A percentile compares a stretch with the other conserved stretches of the same genome.
Conservation (phyloP, 2,888 invertebrate species). For the Spilosoma lubricipeda region DNA sequence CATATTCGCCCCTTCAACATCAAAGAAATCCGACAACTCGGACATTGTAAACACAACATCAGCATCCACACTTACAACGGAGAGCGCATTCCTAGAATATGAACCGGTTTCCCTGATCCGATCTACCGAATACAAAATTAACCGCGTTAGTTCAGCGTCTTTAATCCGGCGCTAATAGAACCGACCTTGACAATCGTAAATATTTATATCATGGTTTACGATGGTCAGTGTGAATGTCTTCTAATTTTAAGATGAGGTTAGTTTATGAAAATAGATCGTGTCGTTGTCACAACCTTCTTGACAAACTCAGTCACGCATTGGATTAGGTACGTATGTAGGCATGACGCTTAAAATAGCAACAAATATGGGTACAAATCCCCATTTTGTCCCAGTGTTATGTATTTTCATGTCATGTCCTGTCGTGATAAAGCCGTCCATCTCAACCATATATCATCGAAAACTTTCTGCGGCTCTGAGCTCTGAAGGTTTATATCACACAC, state of each 20-base stretch:
- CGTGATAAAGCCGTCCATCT: neutral
- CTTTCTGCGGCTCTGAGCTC: neutral
- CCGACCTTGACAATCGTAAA: constrained; percentile 75
- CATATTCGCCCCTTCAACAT: constrained; percentile 49
- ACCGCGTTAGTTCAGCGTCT: constrained; percentile 47
- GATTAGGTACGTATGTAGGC: constrained; percentile 16
- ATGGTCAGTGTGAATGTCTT: constrained; percentile 79
- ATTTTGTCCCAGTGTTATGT: neutral
- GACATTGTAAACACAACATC: constrained; percentile 55
- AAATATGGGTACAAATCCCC: neutral
- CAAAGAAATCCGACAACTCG: constrained; percentile 58
- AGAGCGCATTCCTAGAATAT: constrained; percentile 54
- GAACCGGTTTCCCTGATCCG: constrained; percentile 57
- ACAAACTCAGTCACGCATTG: constrained; percentile 18
- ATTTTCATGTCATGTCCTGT: constrained; percentile 7
- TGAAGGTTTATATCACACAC: neutral
- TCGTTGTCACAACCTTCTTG: constrained; percentile 28
- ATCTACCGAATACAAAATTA: constrained; percentile 56
- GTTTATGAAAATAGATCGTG: constrained; percentile 37
- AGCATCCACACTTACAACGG: constrained; percentile 40
- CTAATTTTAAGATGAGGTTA: constrained; percentile 63
- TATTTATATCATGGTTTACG: constrained; percentile 72
- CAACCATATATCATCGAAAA: constrained; percentile 1
- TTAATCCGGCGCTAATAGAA: constrained; percentile 68
- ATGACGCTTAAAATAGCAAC: constrained; percentile 7